These are phyloP conservation scores for Sphenopsis melanotis DNA, from an alignment of 2,797 vertebrate genomes.

Conservation along the genomic window DNA sequence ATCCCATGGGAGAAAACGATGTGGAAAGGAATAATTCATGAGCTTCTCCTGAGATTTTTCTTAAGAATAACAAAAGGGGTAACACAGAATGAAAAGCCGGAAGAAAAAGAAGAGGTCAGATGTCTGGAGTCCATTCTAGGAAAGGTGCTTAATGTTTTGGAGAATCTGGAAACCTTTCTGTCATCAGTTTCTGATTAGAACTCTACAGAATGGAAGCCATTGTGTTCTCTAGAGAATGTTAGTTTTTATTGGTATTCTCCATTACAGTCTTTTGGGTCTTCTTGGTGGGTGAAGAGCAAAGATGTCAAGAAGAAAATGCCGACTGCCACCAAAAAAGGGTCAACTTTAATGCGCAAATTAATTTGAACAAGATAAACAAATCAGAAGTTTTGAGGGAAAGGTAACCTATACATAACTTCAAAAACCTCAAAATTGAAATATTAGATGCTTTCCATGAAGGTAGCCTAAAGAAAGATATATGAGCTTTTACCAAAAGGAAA, in stretches of 20 bases:
- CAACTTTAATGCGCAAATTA: neutral
- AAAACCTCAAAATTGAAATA: neutral
- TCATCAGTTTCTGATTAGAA: neutral
- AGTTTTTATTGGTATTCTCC: neutral
- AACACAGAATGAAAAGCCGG: neutral
- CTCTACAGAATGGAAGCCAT: neutral
- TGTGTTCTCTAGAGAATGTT: neutral
- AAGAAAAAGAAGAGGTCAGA: neutral
- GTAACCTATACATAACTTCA: neutral
- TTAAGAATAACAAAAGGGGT: neutral
- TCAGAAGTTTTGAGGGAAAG: neutral
- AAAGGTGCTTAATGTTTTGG: neutral
- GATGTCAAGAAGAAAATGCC: neutral
- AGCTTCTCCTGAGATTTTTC: neutral
- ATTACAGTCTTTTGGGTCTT: neutral
- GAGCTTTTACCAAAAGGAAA: neutral
- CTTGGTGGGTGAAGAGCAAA: rapidly evolving
- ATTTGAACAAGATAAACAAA: neutral
- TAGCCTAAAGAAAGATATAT: neutral
- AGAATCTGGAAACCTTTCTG: neutral
- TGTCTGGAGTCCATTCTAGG: neutral
- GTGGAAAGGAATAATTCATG: neutral
- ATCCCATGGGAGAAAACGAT: neutral
- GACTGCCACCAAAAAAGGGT: neutral
- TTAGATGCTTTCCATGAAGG: neutral